These are phyloP conservation scores for Hydrolagus affinis DNA, from an alignment of 2,113 vertebrate genomes.

Conservation along the genomic window DNA sequence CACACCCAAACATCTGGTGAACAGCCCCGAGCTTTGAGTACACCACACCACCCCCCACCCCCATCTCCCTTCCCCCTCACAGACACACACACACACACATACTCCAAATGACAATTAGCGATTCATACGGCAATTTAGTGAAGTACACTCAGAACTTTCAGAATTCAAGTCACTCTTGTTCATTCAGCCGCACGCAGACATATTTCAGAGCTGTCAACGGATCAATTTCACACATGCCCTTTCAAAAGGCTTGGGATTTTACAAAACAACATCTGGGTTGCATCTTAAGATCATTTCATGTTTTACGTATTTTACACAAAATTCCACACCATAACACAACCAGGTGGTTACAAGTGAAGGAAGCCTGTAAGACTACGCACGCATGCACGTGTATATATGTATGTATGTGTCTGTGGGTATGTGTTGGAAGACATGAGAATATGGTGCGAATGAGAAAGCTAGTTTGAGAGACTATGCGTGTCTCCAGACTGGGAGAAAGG, in stretches of 20 bases:
- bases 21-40: conserved; percentile 49
- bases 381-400: background rate
- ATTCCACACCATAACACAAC: too few relatives aligned
- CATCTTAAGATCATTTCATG: background rate
- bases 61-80: too few relatives aligned
- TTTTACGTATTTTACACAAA: background rate
- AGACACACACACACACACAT: too few relatives aligned
- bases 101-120: background rate
- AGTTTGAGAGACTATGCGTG: background rate
- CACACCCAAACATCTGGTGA: conserved; percentile 71
- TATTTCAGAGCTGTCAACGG: background rate
- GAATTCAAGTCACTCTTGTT: background rate
- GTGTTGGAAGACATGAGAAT: too few relatives aligned
- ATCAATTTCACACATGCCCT: background rate
- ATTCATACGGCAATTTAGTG: background rate
- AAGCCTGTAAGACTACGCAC: too few relatives aligned
- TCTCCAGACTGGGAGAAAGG: background rate
- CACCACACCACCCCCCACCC: too few relatives aligned
- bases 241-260: background rate
- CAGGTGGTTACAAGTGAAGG: too few relatives aligned
- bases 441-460: background rate
- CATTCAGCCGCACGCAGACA: background rate
- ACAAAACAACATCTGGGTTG: conserved; percentile 9
- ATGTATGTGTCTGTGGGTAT: background rate
- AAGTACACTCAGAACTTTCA: background rate